These are phyloP conservation scores for Macaria notata DNA, from an alignment of 2,888 invertebrate genomes.

Conservation along the genomic window DNA sequence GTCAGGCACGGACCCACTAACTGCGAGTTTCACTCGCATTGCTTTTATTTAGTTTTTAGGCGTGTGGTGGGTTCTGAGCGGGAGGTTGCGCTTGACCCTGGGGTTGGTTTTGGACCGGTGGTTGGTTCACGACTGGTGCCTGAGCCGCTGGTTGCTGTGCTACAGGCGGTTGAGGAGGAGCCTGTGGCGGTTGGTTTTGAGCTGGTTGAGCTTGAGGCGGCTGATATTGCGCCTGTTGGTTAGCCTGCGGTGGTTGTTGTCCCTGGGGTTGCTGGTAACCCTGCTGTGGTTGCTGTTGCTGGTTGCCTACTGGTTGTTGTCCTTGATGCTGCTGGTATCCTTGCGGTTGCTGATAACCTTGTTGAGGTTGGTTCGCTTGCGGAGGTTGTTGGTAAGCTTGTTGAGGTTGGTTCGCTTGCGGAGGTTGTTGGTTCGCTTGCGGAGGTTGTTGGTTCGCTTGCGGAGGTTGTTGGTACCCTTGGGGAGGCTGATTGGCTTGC, in stretches of 20 bases:
- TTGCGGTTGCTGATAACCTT: conserved; percentile 21
- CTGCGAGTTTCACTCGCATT: too few species aligned
- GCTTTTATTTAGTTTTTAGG: background rate
- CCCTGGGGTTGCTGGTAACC: conserved; percentile 1
- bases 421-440: conserved; percentile 35
- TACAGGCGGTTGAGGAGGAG: background rate
- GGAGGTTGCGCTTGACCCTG: background rate
- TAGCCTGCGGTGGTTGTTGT: background rate
- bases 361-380: conserved; percentile 33
- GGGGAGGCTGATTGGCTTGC: conserved; percentile 38
- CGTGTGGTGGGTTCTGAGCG: too few species aligned
- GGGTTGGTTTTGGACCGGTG: background rate
- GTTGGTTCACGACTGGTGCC: background rate
- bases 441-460: conserved; percentile 33
- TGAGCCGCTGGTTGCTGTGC: background rate
- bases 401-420: conserved; percentile 31
- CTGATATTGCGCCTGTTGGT: background rate
- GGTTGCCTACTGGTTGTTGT: conserved; percentile 27
- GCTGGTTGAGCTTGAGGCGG: background rate
- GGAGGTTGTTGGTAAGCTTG: conserved; percentile 35
- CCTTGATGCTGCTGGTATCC: conserved; percentile 21
- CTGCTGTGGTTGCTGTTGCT: background rate
- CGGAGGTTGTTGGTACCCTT: conserved; percentile 35
- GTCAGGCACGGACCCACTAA: too few species aligned
- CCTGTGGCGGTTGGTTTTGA: background rate